These are phyloP conservation scores for Tyto alba DNA, from an alignment of 2,113 vertebrate genomes.

Conservation along the genomic window DNA sequence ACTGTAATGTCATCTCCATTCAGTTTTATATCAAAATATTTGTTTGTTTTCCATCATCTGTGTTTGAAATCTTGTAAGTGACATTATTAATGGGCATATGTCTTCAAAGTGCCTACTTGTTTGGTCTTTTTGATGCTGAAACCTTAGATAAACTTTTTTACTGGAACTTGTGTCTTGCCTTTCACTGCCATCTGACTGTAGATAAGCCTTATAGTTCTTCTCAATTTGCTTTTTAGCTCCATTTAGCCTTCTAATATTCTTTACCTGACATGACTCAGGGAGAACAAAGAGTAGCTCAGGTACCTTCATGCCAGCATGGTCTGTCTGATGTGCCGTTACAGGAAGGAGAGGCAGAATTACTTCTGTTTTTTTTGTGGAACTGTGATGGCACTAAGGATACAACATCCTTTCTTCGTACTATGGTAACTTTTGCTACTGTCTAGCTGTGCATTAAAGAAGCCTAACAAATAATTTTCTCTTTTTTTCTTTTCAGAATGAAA, in stretches of 20 bases:
- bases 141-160: background rate
- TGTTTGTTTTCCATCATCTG: background rate
- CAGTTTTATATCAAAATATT: background rate
- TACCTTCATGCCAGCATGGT: rapidly evolving
- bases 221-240: background rate
- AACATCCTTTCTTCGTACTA: background rate
- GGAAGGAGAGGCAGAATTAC: background rate
- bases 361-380: background rate
- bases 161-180: background rate
- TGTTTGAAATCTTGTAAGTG: background rate
- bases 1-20: background rate
- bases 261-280: background rate
- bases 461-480: background rate
- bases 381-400: background rate
- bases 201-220: background rate
- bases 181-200: background rate
- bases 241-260: background rate
- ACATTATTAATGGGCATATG: background rate
- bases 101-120: background rate
- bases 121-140: background rate
- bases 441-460: background rate
- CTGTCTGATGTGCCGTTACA: rapidly evolving
- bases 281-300: background rate
- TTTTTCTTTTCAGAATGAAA: conserved; percentile 83
- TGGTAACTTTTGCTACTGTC: background rate